Base-by-base conservation (phyloP, 2,888 invertebrate genomes). In the Cantharis rustica region DNA sequence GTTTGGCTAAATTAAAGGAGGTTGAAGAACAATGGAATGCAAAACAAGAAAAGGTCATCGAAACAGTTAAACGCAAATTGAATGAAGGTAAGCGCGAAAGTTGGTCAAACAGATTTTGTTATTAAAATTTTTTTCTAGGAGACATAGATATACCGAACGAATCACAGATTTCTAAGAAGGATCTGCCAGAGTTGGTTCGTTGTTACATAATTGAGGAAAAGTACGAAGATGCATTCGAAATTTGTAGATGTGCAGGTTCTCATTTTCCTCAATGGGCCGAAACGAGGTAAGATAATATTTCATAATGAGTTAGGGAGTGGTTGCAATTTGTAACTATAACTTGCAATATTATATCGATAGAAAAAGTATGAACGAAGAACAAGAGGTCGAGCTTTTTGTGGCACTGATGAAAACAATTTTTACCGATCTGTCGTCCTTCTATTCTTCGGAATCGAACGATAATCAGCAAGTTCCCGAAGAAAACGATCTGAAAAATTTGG, bases 31-130 rank as follows among this genome's bases (percentile, higher is more conserved):
- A 88, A 81, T 94, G 90, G 92, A 88, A 86, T 72, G 88, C 85
- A 85, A 92, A 90, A 11, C 89, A 91, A 26, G 87, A 88, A 68
- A 89, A 91, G 20, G 87, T 92, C 0, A 86, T 90, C 17, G 85
- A 86, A 47, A 85, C 89, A 1, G 90, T 93, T 62, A 88, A 90
- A 61, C 87, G 89, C 68, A 89, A 90, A 75, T 66, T 80, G 80
- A 83, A 47, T 9, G 47, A 74, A 75, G 79, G 64, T 17, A 16
- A 20, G 17, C 4, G 10, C 0, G 10, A 62, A 61, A 20, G n/a
- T 47, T 64, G 2, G 27, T 27, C 7, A 23, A 13, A 20, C 10
- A 27, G 11, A 20, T 15, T 61, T 70, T 20, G 4, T 68, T 31
- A 31, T 62, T 26, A 1, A n/a, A n/a, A 11, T 47, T 47, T 3